phyloP scores from a whole-genome alignment of 2,888 invertebrate species.

The Aspidiotus rigidus region DNA sequence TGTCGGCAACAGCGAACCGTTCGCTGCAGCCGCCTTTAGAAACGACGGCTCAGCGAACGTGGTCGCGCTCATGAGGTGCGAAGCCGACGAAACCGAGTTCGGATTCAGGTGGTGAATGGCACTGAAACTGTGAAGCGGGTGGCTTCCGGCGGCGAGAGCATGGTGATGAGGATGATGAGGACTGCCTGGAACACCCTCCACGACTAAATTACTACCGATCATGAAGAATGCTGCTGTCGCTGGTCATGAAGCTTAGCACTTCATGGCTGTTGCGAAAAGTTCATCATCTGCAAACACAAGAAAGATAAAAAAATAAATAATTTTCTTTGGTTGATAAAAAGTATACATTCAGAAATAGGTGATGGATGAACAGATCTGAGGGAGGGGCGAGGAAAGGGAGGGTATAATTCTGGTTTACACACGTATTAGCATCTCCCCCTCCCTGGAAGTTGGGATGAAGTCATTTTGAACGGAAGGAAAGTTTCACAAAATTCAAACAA shows the following conservation, averaged over 20 bases:
- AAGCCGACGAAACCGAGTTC: background rate
- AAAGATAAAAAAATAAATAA: background rate
- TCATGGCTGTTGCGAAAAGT: background rate
- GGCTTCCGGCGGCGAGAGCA: background rate
- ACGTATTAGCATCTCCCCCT: too few relatives aligned
- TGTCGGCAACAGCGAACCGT: conserved; percentile 28
- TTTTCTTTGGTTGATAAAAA: too few relatives aligned
- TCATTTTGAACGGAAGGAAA: too few relatives aligned
- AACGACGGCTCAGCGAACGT: conserved; percentile 40
- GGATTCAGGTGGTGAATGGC: conserved; percentile 9
- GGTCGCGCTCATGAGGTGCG: conserved; percentile 40
- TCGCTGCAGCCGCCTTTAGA: conserved; percentile 16
- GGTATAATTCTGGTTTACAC: too few relatives aligned
- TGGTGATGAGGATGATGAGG: conserved; percentile 34
- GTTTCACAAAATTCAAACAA: too few relatives aligned
- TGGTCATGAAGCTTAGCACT: conserved; percentile 8
- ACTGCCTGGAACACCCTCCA: conserved; percentile 51
- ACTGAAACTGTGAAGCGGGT: conserved; percentile 10
- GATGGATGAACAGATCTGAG: too few relatives aligned
- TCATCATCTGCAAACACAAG: background rate
- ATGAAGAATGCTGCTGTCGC: conserved; percentile 41
- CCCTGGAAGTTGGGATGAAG: too few relatives aligned
- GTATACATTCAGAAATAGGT: too few relatives aligned
- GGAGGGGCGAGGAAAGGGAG: too few relatives aligned
- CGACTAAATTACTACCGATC: conserved; percentile 58